phyloP scores from a whole-genome alignment of 2,113 vertebrate genomes.

The Diglossa brunneiventris region DNA sequence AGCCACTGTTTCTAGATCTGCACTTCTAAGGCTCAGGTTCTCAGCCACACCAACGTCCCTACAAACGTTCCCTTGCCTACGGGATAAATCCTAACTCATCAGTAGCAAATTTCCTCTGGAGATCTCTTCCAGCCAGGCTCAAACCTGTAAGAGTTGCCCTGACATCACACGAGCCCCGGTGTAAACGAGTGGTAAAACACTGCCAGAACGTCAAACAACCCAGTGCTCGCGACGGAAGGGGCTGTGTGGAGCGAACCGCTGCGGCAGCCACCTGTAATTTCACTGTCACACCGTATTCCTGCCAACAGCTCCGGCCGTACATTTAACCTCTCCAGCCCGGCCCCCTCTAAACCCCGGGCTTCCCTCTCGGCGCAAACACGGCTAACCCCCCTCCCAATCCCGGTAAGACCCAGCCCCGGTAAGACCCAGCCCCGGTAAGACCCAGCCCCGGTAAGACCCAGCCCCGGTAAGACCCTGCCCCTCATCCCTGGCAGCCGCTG shows the following conservation, averaged over 20 bases:
- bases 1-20: background rate
- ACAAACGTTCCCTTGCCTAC: background rate
- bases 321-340: background rate
- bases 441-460: background rate
- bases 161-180: too few relatives aligned
- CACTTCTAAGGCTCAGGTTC: background rate
- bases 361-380: background rate
- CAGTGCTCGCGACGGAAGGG: background rate
- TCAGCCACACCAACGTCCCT: accelerated
- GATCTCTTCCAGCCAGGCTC: background rate
- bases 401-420: too few relatives aligned
- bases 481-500: background rate
- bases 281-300: background rate
- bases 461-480: background rate
- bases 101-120: background rate
- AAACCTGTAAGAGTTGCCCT: background rate
- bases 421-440: background rate
- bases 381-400: background rate
- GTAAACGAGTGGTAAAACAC: background rate
- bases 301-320: background rate
- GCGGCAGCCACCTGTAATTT: background rate
- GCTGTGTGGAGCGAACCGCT: accelerated
- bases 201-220: background rate
- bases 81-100: background rate
- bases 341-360: background rate